Evolutionary conservation across 2,113 vertebrate species (phyloP), one percentile per base, ranked within the genome.

Genomic region (Thunnus maccoyii): DNA sequence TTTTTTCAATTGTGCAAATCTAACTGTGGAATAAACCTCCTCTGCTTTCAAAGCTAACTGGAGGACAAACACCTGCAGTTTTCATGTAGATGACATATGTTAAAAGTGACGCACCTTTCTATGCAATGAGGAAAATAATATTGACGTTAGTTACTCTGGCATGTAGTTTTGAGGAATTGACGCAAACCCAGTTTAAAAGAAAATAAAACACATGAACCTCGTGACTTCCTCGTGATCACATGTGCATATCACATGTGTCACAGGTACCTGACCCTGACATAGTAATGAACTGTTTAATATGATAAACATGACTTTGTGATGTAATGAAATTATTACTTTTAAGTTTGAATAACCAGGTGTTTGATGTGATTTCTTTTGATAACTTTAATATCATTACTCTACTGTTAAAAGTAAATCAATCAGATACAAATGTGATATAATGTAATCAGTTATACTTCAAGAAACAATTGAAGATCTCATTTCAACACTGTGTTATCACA

Each of bases 401-500:
- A 2, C 81, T 56, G 68, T 22, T 0, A 41, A 72, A 0, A 17
- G 54, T 27, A 48, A 22, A 70, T 41, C 3, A 62, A 60, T 16
- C 11, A 20, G 10, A 77, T 32, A 32, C 14, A 27, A 15, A 54
- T 15, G 12, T 70, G 36, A 58, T 64, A 15, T 55, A 5, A 36
- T 50, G 18, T 48, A 55, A 68, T 80, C 1, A 58, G 55, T 46
- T 52, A 54, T 18, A 57, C 65, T 18, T 69, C 6, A 41, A 41
- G 36, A 41, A 41, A 41, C 36, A 41, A 41, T 41, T 41, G 9
- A 8, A 41, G 36, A 41, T 41, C 36, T 76, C 4, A 78, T 44
- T 25, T 69, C 14, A 58, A 51, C 4, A 54, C n/a, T 69, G 13
- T 54, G 52, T 41, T 70, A 5, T 66, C 12, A 76, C 16, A 72